These are phyloP conservation scores for Gulo gulo DNA, from an alignment of 2,113 vertebrate species.

Conservation along the genomic window DNA sequence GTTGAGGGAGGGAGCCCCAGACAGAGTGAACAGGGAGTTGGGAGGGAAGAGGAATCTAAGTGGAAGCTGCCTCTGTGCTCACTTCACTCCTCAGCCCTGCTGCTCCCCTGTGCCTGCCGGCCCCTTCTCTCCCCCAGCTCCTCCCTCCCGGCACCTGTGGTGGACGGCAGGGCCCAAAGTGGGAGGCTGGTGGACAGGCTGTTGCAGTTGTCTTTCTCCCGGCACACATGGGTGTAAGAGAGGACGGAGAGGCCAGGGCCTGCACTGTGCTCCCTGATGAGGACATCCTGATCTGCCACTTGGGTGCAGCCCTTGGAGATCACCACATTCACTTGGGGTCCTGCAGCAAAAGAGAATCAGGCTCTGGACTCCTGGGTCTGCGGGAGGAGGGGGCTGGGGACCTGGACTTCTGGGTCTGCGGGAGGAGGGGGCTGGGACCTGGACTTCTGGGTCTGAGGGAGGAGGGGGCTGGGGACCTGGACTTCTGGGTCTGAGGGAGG, in stretches of 20 bases:
- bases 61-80: too few relatives aligned
- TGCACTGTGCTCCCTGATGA: not conserved
- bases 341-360: not conserved
- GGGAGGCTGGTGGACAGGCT: not conserved
- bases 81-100: not conserved
- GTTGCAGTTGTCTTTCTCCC: conserved; percentile 3
- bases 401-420: not conserved
- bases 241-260: not conserved
- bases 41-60: too few relatives aligned
- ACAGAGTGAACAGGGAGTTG: fast-evolving
- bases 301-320: conserved; percentile 41
- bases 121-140: too few relatives aligned
- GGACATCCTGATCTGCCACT: not conserved
- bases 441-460: not conserved
- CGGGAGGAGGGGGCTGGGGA: not conserved
- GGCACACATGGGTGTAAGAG: conserved; percentile 65
- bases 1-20: not conserved
- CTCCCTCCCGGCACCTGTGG: not conserved
- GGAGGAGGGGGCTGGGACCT: not conserved
- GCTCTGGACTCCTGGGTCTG: not conserved
- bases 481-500: not conserved
- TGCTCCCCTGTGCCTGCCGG: fast-evolving
- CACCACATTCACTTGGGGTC: not conserved
- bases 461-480: not conserved
- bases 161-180: fast-evolving